Evolutionary conservation across 2,113 vertebrate genomes (phyloP), one percentile per base, ranked within the genome.

Genomic region (Brachypteracias leptosomus): DNA sequence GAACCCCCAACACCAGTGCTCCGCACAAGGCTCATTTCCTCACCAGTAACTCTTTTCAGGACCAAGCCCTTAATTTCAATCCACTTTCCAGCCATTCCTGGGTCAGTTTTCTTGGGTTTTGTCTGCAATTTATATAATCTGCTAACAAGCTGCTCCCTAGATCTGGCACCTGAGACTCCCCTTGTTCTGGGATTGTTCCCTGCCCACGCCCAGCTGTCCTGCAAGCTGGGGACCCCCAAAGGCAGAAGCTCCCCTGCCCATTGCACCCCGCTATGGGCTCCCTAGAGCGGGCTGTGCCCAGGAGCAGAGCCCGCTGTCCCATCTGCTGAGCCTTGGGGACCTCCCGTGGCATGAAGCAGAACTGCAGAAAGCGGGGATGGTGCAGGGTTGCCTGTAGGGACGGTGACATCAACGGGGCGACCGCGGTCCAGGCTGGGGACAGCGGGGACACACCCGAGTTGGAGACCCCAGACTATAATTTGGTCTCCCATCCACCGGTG

Each of bases 391-490:
- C 19, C 77, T 2, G 5, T 1, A 20, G 59, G 6, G 15, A 12
- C 49, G 7, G n/a, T 0, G 33, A 17, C 68, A 10, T 17, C 0
- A 4, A 2, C 7, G 42, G 0, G 42, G 46, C 26, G 3, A 22
- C 21, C 42, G 6, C 52, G 51, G 14, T 2, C 72, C 4, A 24
- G 9, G 36, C 1, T 0, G 65, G 13, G 19, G 49, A 42, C 68
- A 28, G 21, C 15, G 16, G 10, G 11, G 19, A 26, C 33, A 1
- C 13, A 3, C 0, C 31, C 2, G 22, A 7, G 2, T 0, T 2
- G 12, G 14, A 4, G 0, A 3, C 2, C 3, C 0, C 4, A 2
- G 0, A 0, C 5, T 1, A 0, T n/a, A 0, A 0, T 2, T 0
- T 0, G 1, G 14, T 11, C 70, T 11, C 85, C 78, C 95, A 52